Evolutionary conservation across 2,113 vertebrate species (phyloP).

Genomic region (Echinops telfairi): DNA sequence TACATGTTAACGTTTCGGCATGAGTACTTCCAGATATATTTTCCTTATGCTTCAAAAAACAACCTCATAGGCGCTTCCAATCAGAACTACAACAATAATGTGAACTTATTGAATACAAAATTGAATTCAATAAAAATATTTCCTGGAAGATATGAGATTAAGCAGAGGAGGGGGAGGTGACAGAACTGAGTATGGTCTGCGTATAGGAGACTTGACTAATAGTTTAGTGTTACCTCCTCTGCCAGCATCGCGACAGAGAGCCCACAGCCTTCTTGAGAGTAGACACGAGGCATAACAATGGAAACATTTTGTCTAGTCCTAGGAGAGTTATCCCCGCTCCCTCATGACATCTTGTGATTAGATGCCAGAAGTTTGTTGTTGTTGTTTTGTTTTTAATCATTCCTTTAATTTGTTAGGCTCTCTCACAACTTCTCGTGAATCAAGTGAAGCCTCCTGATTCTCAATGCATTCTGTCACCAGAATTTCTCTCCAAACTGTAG

Average conservation of each 20-base stretch:
- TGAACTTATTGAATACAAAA: no score
- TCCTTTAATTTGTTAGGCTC: background rate
- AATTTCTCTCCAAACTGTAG: constrained; percentile 36
- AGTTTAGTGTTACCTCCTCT: background rate
- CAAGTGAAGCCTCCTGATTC: constrained; percentile 8
- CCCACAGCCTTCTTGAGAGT: background rate
- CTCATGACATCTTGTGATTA: background rate
- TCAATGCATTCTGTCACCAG: constrained; percentile 32
- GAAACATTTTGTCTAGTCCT: background rate
- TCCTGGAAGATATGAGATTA: no score
- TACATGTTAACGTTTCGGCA: no score
- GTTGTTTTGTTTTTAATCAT: constrained; percentile 28
- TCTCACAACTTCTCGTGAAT: constrained; percentile 40
- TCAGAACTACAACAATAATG: no score
- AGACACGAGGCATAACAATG: background rate
- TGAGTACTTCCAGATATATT: no score
- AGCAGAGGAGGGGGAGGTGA: no score
- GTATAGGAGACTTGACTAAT: no score
- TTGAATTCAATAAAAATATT: no score
- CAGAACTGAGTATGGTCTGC: no score
- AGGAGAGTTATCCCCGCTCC: background rate
- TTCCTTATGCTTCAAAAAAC: no score
- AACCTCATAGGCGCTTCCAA: no score
- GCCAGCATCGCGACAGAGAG: background rate
- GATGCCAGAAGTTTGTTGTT: background rate